phyloP scores from a whole-genome alignment of 2,113 vertebrate genomes.

The Pseudorhombus dupliciocellatus region DNA sequence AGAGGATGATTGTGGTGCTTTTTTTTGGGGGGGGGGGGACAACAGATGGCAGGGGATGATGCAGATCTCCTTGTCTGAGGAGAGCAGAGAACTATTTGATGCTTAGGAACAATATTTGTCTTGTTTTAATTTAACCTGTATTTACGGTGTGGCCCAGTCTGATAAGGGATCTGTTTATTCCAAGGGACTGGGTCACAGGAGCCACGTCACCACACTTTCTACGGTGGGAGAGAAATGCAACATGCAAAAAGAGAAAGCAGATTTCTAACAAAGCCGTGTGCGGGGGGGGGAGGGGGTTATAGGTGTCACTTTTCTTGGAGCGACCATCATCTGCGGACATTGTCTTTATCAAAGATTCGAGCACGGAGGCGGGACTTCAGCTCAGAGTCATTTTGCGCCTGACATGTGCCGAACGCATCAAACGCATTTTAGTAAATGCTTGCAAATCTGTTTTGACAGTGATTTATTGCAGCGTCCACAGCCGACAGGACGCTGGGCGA shows the following conservation, averaged over 20 bases:
- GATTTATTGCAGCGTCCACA: too few relatives aligned
- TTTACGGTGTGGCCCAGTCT: conserved; percentile 32
- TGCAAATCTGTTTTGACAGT: background rate
- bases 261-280: conserved; percentile 13
- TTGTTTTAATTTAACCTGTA: conserved; percentile 67
- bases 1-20: conserved; percentile 58
- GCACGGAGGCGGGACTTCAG: background rate
- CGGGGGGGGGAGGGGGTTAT: conserved; percentile 29
- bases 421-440: background rate
- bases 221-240: conserved; percentile 5
- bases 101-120: conserved; percentile 31
- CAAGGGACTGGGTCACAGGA: conserved; percentile 39
- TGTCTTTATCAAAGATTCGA: conserved; percentile 23
- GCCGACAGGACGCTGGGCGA: too few relatives aligned
- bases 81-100: conserved; percentile 35
- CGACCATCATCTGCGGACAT: background rate
- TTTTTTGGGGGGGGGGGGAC: conserved; percentile 14
- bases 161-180: conserved; percentile 36
- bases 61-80: conserved; percentile 41
- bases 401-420: background rate
- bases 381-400: conserved; percentile 10
- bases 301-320: conserved; percentile 5
- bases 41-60: conserved; percentile 43
- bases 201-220: conserved; percentile 12
- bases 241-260: conserved; percentile 27